A percentile compares a stretch with the other conserved stretches of the same genome.
Evolutionary conservation across 2,888 invertebrate genomes (phyloP).

Genomic region (Nymphalis c-album): DNA sequence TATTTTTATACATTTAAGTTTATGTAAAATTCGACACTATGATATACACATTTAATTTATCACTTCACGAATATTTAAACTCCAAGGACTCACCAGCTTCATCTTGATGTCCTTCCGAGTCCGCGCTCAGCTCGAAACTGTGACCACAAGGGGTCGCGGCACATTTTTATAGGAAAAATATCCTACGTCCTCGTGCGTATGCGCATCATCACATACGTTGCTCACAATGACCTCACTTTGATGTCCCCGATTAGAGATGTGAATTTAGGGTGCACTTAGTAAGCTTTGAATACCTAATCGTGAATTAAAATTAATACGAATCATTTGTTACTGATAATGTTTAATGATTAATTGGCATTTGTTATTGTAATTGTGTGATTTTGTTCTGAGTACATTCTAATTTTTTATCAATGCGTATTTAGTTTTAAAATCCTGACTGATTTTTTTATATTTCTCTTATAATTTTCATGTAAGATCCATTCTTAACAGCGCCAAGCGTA

Average conservation of each 20-base stretch:
- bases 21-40: conserved; percentile 9
- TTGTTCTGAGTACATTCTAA: too few species aligned
- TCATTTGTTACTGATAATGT: not conserved
- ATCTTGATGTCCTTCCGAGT: conserved; percentile 73
- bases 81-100: conserved; percentile 78
- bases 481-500: not conserved
- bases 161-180: conserved; percentile 70
- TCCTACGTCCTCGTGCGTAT: conserved; percentile 65
- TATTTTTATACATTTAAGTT: too few species aligned
- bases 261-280: conserved; percentile 38
- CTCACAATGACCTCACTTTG: conserved; percentile 69
- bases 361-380: too few species aligned
- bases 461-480: not conserved
- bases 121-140: conserved; percentile 67
- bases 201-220: conserved; percentile 46
- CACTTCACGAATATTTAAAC: conserved; percentile 45
- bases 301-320: conserved; percentile 13
- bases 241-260: conserved; percentile 41
- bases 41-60: conserved; percentile 42
- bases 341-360: not conserved
- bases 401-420: too few species aligned
- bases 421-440: not conserved
- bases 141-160: conserved; percentile 60
- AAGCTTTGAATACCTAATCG: conserved; percentile 20
- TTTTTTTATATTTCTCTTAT: not conserved